phyloP scores from a whole-genome alignment of 1,140 invertebrate genomes.

The Bombus waltoni region DNA sequence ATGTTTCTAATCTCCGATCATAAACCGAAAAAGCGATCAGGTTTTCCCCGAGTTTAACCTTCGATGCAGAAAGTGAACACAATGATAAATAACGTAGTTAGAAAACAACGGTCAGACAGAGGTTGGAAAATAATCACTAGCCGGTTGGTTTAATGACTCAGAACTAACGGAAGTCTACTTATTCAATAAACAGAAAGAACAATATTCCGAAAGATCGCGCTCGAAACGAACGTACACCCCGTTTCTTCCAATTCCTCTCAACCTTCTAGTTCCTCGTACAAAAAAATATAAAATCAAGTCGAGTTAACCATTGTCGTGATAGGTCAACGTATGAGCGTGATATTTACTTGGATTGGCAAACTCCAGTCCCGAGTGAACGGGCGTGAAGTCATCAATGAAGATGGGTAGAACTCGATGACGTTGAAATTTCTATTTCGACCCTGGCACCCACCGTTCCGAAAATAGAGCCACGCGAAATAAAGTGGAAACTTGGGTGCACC shows the following conservation, averaged over 20 bases:
- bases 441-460: constrained; percentile 64
- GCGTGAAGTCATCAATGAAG: constrained; percentile 70
- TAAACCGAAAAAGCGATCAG: not conserved
- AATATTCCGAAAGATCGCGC: not conserved
- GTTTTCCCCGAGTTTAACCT: not conserved
- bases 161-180: not conserved
- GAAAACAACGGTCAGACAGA: not conserved
- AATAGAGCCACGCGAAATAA: constrained; percentile 66
- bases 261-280: not conserved
- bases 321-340: no score
- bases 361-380: constrained; percentile 38
- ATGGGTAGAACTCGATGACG: constrained; percentile 65
- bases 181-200: not conserved
- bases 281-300: no score
- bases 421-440: constrained; percentile 65
- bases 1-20: no score
- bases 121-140: not conserved
- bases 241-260: not conserved
- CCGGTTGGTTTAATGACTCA: not conserved
- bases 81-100: not conserved
- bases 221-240: no score
- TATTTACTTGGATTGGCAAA: constrained; percentile 44
- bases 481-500: constrained; percentile 60
- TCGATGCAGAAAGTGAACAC: not conserved
- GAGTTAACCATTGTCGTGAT: no score